Evolutionary conservation across 2,888 invertebrate species (phyloP).

Genomic region (Ceriagrion tenellum): DNA sequence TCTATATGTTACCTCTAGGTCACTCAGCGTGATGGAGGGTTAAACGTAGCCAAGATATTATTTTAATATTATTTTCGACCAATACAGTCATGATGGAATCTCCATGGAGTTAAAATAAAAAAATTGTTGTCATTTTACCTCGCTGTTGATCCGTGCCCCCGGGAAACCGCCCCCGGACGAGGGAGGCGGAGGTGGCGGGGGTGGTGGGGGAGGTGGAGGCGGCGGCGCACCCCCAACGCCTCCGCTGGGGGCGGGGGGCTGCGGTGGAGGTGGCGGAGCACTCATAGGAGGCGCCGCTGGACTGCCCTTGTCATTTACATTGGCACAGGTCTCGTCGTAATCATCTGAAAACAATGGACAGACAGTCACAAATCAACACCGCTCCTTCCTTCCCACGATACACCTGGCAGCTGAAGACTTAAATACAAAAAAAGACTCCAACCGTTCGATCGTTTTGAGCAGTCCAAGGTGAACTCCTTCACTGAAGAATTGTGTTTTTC

Average conservation of each 20-base stretch:
- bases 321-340: slow-evolving; percentile 42
- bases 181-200: slow-evolving; percentile 80
- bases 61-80: too few relatives aligned
- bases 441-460: not conserved
- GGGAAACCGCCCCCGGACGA: slow-evolving; percentile 79
- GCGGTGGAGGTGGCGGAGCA: slow-evolving; percentile 71
- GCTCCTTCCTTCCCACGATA: not conserved
- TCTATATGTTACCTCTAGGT: too few relatives aligned
- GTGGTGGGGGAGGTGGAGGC: slow-evolving; percentile 78
- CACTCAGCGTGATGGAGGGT: too few relatives aligned
- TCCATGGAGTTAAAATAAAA: not conserved
- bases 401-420: not conserved
- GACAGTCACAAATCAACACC: not conserved
- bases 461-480: not conserved
- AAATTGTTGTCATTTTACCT: slow-evolving; percentile 76
- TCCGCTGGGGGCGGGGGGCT: slow-evolving; percentile 69
- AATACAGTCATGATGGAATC: too few relatives aligned
- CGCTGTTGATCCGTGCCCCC: slow-evolving; percentile 78
- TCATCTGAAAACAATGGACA: slow-evolving; percentile 40
- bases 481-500: not conserved
- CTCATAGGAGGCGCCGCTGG: slow-evolving; percentile 44
- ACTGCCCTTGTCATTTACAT: slow-evolving; percentile 40
- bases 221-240: slow-evolving; percentile 69
- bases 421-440: not conserved
- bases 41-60: too few relatives aligned